These are phyloP conservation scores for Diadumene lineata DNA, from an alignment of 92 coral and sea anemone species.

Conservation along the genomic window DNA sequence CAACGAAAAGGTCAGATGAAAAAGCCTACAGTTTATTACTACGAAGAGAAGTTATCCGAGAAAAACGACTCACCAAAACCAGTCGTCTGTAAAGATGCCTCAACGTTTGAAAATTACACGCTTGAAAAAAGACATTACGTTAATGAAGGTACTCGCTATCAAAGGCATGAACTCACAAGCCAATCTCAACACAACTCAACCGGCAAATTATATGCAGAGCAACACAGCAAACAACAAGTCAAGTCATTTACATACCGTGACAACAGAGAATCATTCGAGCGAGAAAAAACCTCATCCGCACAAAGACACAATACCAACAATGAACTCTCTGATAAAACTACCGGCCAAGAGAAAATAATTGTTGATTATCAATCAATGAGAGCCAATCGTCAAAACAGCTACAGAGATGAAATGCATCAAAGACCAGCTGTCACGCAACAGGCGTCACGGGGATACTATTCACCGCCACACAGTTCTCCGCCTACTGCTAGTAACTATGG, in stretches of 20 bases:
- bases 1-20: slow-evolving; percentile 58
- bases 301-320: slow-evolving; percentile 40
- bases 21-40: slow-evolving; percentile 50
- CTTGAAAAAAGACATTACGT: slow-evolving; percentile 61
- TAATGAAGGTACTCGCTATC: slow-evolving; percentile 33
- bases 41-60: slow-evolving; percentile 18
- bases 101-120: slow-evolving; percentile 42
- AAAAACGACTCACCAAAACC: slow-evolving; percentile 1
- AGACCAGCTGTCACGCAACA: slow-evolving; percentile 15
- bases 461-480: slow-evolving; percentile 8
- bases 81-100: slow-evolving; percentile 2
- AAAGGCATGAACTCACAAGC: slow-evolving; percentile 8
- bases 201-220: slow-evolving; percentile 28
- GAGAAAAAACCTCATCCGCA: slow-evolving; percentile 38
- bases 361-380: slow-evolving; percentile 72
- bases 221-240: slow-evolving; percentile 39
- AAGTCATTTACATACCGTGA: slow-evolving; percentile 61
- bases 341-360: slow-evolving; percentile 64
- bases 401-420: slow-evolving; percentile 7
- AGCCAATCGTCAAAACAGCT: slow-evolving; percentile 21
- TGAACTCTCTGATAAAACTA: slow-evolving; percentile 30
- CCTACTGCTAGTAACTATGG: not conserved
- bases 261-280: slow-evolving; percentile 43
- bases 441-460: slow-evolving; percentile 15
- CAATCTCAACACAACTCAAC: slow-evolving; percentile 60